Conservation (phyloP, 2,113 vertebrate genomes). For the Delphinus delphis region DNA sequence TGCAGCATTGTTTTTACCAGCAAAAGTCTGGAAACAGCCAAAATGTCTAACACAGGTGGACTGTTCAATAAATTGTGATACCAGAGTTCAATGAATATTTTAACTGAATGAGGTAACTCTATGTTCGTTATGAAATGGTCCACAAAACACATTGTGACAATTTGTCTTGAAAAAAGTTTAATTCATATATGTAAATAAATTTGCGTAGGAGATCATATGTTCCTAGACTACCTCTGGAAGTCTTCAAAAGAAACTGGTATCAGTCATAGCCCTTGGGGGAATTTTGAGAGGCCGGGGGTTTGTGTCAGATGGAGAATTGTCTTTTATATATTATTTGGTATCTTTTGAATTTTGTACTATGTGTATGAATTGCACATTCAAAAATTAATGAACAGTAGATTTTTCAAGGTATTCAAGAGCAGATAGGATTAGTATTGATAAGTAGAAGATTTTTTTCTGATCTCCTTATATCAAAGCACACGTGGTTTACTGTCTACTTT, state of each 20-base stretch:
- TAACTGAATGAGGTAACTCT: background rate
- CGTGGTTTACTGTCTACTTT: background rate
- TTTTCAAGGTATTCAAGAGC: constrained; percentile 8
- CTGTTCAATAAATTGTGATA: background rate
- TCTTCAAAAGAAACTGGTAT: background rate
- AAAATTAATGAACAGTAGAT: background rate
- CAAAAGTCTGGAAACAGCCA: background rate
- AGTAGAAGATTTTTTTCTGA: background rate
- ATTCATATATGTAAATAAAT: background rate
- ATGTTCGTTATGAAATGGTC: background rate
- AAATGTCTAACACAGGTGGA: background rate
- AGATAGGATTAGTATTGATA: background rate
- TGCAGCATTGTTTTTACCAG: background rate
- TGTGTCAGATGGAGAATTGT: background rate
- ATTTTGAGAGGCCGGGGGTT: background rate
- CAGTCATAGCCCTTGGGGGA: background rate
- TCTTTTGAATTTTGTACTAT: background rate
- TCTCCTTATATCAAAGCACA: background rate
- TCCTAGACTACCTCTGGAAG: background rate
- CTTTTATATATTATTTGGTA: background rate
- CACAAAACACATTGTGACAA: background rate
- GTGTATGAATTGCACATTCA: background rate
- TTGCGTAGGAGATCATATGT: background rate
- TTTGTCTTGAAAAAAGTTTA: background rate
- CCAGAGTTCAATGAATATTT: background rate